Evolutionary conservation across 2,797 vertebrate species (phyloP).

Genomic region (Tadarida brasiliensis): DNA sequence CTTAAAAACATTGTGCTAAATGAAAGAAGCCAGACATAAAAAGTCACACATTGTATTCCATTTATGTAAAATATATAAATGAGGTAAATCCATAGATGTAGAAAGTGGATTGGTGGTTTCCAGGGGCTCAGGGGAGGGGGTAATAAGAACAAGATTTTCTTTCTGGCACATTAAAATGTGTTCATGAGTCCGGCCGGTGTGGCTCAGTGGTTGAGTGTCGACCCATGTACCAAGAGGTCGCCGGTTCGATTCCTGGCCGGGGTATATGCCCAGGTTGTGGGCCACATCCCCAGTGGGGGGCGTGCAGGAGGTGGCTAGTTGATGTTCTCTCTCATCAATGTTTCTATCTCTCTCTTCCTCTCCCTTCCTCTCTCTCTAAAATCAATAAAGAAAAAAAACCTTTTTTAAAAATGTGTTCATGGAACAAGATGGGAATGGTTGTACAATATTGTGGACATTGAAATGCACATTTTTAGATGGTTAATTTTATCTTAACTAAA

Average conservation of each 20-base stretch:
- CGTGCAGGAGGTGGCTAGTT: no score
- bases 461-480: neutral
- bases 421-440: neutral
- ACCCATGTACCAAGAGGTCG: no score
- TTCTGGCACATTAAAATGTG: neutral
- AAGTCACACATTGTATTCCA: neutral
- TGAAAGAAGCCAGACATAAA: neutral
- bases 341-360: no score
- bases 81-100: neutral
- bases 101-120: neutral
- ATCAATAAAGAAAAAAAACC: no score
- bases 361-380: no score
- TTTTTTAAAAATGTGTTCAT: neutral
- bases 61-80: neutral
- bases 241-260: no score
- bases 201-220: no score
- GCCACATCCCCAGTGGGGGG: no score
- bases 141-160: neutral
- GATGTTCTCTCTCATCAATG: no score
- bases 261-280: no score
- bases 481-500: slow-evolving; percentile 10
- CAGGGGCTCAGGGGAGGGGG: neutral
- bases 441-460: neutral
- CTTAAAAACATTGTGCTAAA: neutral
- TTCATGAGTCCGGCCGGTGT: neutral